Evolutionary conservation across 2,888 invertebrate genomes (phyloP).

Genomic region (Biston betularia): DNA sequence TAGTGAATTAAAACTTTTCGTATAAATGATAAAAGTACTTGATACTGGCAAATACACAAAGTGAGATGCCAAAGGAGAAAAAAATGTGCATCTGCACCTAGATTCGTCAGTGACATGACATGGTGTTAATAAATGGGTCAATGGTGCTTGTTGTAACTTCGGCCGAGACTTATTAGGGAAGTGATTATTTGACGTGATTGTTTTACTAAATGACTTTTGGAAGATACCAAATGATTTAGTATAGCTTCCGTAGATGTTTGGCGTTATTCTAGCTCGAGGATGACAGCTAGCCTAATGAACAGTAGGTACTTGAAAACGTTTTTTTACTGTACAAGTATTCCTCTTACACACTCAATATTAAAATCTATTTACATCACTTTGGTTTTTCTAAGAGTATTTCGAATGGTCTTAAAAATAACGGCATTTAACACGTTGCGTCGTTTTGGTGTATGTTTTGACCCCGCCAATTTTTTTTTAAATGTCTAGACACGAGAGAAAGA

Average conservation of each 20-base stretch:
- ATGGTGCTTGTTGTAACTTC: constrained; percentile 1
- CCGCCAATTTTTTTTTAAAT: too few relatives aligned
- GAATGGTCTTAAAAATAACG: too few relatives aligned
- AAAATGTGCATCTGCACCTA: background rate
- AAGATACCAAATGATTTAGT: background rate
- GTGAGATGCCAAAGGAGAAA: too few relatives aligned
- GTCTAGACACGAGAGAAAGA: too few relatives aligned
- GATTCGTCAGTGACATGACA: background rate
- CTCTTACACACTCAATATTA: background rate
- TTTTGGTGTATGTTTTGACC: too few relatives aligned
- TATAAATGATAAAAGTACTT: too few relatives aligned
- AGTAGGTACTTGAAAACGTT: background rate
- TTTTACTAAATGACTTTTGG: constrained; percentile 4
- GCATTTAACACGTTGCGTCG: too few relatives aligned
- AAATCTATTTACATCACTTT: too few relatives aligned
- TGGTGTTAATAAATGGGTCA: constrained; percentile 9
- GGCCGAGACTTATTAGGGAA: background rate
- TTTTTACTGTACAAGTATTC: background rate
- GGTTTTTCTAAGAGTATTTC: too few relatives aligned
- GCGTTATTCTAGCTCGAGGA: background rate
- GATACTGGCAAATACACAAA: too few relatives aligned
- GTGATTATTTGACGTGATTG: constrained; percentile 17
- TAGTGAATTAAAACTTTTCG: too few relatives aligned
- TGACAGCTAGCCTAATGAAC: background rate
- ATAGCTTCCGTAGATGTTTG: background rate